A percentile compares a stretch with the other conserved stretches of the same genome.
phyloP scores from a whole-genome alignment of 2,113 vertebrate genomes.

The Accipiter virgatus region DNA sequence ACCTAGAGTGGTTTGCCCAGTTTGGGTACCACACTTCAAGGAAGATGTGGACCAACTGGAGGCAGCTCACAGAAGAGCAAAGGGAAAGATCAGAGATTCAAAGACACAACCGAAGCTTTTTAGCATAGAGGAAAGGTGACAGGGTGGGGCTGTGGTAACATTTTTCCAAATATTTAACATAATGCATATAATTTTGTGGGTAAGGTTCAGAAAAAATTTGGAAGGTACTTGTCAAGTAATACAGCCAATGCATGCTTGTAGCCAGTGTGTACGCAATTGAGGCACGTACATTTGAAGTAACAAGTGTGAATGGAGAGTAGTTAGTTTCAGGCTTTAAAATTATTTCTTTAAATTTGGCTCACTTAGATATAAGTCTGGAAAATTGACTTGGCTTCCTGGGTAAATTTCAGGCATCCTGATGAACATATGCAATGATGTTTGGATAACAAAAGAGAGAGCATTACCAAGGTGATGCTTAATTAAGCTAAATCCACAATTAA shows the following conservation, averaged over 20 bases:
- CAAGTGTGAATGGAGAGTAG: neutral
- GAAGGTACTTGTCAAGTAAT: neutral
- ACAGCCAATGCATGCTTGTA: neutral
- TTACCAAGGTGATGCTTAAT: slow-evolving; percentile 52
- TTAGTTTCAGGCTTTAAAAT: slow-evolving; percentile 9
- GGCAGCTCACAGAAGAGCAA: neutral
- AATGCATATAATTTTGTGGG: neutral
- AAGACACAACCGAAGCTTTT: neutral
- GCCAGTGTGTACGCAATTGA: neutral
- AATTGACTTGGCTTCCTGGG: slow-evolving; percentile 6
- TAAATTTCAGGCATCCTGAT: slow-evolving; percentile 25
- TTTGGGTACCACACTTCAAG: neutral
- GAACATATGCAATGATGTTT: neutral
- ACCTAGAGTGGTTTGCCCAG: neutral
- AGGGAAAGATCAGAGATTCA: neutral
- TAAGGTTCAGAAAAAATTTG: neutral
- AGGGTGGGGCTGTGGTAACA: neutral
- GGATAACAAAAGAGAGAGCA: slow-evolving; percentile 38
- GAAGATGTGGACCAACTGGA: neutral
- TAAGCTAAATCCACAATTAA: slow-evolving; percentile 26
- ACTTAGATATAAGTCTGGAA: neutral
- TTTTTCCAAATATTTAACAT: neutral
- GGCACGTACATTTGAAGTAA: neutral
- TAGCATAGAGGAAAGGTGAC: neutral
- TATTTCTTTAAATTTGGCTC: slow-evolving; percentile 7